phyloP scores from a whole-genome alignment of 2,113 vertebrate species.

The Barnardius zonarius region DNA sequence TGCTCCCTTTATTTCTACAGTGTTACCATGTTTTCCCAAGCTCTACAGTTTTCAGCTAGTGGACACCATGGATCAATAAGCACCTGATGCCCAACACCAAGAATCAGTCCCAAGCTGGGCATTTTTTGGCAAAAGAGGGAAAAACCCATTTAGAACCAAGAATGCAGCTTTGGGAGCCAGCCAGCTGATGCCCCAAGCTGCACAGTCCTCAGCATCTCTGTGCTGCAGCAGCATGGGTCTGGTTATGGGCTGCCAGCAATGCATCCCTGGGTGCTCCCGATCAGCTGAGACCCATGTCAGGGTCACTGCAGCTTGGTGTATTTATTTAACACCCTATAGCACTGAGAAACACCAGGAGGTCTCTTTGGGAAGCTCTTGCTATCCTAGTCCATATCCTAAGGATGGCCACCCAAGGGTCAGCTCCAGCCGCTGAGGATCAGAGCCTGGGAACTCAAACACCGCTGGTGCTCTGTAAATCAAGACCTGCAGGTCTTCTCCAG shows the following conservation, averaged over 20 bases:
- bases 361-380: background rate
- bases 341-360: background rate
- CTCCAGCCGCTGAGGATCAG: rapidly evolving
- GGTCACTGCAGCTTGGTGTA: background rate
- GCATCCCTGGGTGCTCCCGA: background rate
- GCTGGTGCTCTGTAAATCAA: background rate
- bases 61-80: rapidly evolving
- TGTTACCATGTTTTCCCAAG: rapidly evolving
- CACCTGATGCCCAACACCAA: background rate
- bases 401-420: rapidly evolving
- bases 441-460: rapidly evolving
- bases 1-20: background rate
- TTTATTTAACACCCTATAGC: background rate
- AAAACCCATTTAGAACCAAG: background rate
- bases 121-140: background rate
- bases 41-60: background rate
- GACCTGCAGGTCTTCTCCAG: background rate
- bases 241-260: background rate
- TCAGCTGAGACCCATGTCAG: background rate
- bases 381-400: background rate
- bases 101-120: rapidly evolving
- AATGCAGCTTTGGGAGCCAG: too few species aligned
- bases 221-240: rapidly evolving
- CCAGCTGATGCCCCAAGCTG: background rate
- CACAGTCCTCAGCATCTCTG: background rate